These are phyloP conservation scores for Drosophila truncata DNA, from an alignment of 1,140 invertebrate genomes.

Conservation along the genomic window DNA sequence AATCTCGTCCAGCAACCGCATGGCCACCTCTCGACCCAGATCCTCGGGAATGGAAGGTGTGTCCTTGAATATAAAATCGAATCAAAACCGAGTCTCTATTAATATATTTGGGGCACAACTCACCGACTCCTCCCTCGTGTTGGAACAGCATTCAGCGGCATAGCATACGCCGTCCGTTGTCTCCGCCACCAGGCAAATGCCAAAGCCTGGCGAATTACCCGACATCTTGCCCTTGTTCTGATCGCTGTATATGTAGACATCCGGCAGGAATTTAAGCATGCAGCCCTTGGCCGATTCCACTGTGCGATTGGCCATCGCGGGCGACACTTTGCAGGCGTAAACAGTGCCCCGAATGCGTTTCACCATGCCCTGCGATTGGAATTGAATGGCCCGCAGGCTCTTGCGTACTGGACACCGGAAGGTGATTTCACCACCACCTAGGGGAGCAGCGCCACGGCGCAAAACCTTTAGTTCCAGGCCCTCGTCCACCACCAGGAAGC, in stretches of 20 bases:
- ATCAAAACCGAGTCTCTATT: background rate
- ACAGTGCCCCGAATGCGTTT: conserved; percentile 95
- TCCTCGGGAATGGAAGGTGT: conserved; percentile 94
- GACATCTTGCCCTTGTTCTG: conserved; percentile 93
- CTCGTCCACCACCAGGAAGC: conserved; percentile 95
- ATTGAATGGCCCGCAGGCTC: conserved; percentile 87
- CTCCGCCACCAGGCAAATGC: conserved; percentile 96
- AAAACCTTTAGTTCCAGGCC: conserved; percentile 94
- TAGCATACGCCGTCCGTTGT: conserved; percentile 95
- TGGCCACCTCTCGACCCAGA: conserved; percentile 93
- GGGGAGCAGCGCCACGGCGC: conserved; percentile 93
- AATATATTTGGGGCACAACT: conserved; percentile 1
- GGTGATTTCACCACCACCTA: conserved; percentile 95
- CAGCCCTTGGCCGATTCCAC: conserved; percentile 96
- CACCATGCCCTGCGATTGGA: conserved; percentile 94
- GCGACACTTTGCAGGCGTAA: conserved; percentile 91
- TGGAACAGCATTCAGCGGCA: conserved; percentile 88
- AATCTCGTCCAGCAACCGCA: conserved; percentile 95
- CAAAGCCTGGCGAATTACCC: conserved; percentile 96
- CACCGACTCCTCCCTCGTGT: conserved; percentile 68
- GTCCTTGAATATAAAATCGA: conserved; percentile 66
- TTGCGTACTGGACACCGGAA: conserved; percentile 94
- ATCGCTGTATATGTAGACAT: conserved; percentile 98
- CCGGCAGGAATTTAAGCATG: conserved; percentile 96
- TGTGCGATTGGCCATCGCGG: conserved; percentile 95